Evolutionary conservation across 2,888 invertebrate genomes (phyloP).

Genomic region (Catocala fraxini): DNA sequence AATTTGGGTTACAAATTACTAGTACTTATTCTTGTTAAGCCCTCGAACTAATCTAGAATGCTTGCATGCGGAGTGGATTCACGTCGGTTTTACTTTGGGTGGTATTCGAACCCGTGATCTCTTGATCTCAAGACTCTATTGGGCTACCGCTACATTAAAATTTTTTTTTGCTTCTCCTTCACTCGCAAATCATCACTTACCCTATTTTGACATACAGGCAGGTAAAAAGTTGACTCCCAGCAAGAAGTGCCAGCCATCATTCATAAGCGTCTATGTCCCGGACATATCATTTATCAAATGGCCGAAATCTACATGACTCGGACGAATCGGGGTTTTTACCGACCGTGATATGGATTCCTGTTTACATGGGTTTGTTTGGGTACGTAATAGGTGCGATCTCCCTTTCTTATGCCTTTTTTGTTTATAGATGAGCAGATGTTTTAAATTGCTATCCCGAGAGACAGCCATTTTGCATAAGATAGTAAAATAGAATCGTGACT

Average conservation of each 20-base stretch:
- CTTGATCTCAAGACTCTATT: too few species aligned
- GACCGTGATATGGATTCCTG: conserved; percentile 20
- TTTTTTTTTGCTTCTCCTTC: too few species aligned
- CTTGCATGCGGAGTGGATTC: too few species aligned
- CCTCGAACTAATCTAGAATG: too few species aligned
- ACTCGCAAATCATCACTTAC: conserved; percentile 33
- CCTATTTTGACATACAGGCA: conserved; percentile 21
- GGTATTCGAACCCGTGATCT: too few species aligned
- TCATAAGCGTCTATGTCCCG: conserved; percentile 59
- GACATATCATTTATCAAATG: conserved; percentile 68
- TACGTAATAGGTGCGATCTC: not conserved
- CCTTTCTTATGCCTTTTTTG: conserved; percentile 1
- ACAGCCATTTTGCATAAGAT: not conserved
- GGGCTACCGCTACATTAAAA: too few species aligned
- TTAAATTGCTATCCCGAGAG: not conserved
- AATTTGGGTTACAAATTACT: too few species aligned
- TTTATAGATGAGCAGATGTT: conserved; percentile 3
- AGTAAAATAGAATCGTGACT: conserved; percentile 6
- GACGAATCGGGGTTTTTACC: conserved; percentile 35
- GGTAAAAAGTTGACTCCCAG: conserved; percentile 58
- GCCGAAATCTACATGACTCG: conserved; percentile 51
- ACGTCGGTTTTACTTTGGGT: too few species aligned
- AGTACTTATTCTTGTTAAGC: too few species aligned
- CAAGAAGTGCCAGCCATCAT: conserved; percentile 67
- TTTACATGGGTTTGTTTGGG: not conserved